phyloP scores from a whole-genome alignment of 2,797 vertebrate species.

The Pterois miles region DNA sequence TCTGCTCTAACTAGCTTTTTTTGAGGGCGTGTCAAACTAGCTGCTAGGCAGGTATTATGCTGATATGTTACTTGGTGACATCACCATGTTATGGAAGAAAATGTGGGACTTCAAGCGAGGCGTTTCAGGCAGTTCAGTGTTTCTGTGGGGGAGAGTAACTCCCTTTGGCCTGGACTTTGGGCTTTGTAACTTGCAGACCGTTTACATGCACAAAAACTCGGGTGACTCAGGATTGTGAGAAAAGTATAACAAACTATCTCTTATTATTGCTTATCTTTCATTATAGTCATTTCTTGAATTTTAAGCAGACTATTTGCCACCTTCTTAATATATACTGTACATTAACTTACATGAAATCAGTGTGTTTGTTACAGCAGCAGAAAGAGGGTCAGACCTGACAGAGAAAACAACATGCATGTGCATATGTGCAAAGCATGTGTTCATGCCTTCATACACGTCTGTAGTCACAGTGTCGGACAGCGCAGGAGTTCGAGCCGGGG shows the following conservation, averaged over 20 bases:
- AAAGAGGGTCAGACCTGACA: slow-evolving; percentile 4
- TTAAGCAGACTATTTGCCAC: background rate
- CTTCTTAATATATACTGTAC: background rate
- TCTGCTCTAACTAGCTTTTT: too few species aligned
- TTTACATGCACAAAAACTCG: too few species aligned
- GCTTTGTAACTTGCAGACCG: too few species aligned
- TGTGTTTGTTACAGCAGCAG: background rate
- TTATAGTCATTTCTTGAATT: background rate
- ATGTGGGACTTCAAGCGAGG: too few species aligned
- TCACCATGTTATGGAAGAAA: too few species aligned
- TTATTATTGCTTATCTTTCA: background rate
- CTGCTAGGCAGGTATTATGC: too few species aligned
- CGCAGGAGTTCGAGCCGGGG: slow-evolving; percentile 81
- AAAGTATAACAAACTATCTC: background rate
- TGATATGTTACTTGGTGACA: too few species aligned
- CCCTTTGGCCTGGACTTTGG: too few species aligned
- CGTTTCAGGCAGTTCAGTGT: too few species aligned
- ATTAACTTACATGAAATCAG: background rate
- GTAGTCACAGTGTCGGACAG: slow-evolving; percentile 74
- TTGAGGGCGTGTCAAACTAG: too few species aligned
- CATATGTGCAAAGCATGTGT: background rate
- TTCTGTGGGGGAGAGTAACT: too few species aligned
- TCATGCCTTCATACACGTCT: slow-evolving; percentile 60
- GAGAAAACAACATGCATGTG: slow-evolving; percentile 7
- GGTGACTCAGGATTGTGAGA: background rate